Conservation (phyloP, 2,113 vertebrate genomes). For the Tautogolabrus adspersus region DNA sequence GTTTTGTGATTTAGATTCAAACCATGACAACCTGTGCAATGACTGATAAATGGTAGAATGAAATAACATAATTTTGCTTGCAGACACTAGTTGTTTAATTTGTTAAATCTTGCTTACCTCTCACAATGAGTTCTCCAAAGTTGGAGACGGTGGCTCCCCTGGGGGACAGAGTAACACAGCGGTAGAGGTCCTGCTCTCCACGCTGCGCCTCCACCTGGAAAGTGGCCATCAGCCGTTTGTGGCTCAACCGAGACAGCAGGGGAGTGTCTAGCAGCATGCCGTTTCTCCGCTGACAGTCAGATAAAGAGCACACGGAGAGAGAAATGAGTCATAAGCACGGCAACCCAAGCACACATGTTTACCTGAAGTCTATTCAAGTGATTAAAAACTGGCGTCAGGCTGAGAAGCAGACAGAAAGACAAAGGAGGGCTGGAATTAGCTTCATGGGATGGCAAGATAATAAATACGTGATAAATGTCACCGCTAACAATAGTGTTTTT, state of each 20-base stretch:
- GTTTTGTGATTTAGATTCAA: no score
- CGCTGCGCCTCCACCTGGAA: constrained; percentile 88
- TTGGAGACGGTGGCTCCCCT: constrained; percentile 92
- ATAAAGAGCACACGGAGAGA: constrained; percentile 17
- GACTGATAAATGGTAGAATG: no score
- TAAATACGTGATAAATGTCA: constrained; percentile 61
- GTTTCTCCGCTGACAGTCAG: constrained; percentile 86
- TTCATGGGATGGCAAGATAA: constrained; percentile 50
- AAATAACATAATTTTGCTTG: no score
- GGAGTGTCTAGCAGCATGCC: constrained; percentile 82
- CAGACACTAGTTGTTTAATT: background rate
- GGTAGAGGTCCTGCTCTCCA: constrained; percentile 91
- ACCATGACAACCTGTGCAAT: background rate
- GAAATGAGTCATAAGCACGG: constrained; percentile 23
- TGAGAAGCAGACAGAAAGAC: constrained; percentile 41
- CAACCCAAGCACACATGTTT: constrained; percentile 17
- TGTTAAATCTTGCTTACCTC: constrained; percentile 82
- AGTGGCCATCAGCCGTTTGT: constrained; percentile 90
- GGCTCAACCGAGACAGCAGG: constrained; percentile 88
- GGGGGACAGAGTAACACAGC: constrained; percentile 90
- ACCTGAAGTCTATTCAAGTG: constrained; percentile 38
- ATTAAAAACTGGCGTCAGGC: constrained; percentile 29
- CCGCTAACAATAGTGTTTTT: constrained; percentile 25
- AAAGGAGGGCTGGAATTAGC: constrained; percentile 44
- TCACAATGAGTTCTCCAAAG: constrained; percentile 95